Conservation (phyloP, 2,888 invertebrate species). For the Automeris io region DNA sequence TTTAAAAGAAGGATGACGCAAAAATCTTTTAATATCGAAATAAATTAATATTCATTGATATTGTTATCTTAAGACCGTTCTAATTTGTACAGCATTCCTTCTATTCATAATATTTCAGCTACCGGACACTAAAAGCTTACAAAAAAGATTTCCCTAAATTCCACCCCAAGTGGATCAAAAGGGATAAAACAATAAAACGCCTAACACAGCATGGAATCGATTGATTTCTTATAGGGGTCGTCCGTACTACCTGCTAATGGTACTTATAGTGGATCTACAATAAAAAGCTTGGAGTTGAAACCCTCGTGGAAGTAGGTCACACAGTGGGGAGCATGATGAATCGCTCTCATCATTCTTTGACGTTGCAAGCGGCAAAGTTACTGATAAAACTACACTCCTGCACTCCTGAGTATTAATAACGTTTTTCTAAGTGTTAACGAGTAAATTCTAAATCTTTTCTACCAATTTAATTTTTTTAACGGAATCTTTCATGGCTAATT, state of each 20-base stretch:
- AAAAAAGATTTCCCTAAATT: not conserved
- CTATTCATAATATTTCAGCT: too few relatives aligned
- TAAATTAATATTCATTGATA: conserved; percentile 40
- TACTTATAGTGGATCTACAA: conserved; percentile 33
- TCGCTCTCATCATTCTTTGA: conserved; percentile 59
- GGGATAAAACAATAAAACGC: conserved; percentile 43
- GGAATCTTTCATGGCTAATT: conserved; percentile 48
- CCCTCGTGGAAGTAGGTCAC: conserved; percentile 55
- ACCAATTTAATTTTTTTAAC: conserved; percentile 40
- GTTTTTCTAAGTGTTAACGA: conserved; percentile 10
- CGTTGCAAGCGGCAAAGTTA: conserved; percentile 36
- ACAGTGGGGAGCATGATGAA: conserved; percentile 60
- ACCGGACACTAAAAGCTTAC: not conserved
- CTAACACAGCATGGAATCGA: conserved; percentile 41
- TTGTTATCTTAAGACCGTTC: conserved; percentile 17
- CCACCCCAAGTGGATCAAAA: conserved; percentile 26
- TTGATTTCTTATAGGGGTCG: conserved; percentile 47
- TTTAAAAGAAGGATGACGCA: conserved; percentile 40
- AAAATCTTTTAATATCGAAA: conserved; percentile 47
- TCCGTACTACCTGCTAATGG: conserved; percentile 29
- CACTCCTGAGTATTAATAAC: conserved; percentile 22
- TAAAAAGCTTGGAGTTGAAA: conserved; percentile 32
- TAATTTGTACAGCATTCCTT: conserved; percentile 20
- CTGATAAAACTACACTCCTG: conserved; percentile 52
- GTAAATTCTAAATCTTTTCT: conserved; percentile 14